These are phyloP conservation scores for Horisme vitalbata DNA, from an alignment of 2,888 invertebrate species.

Conservation along the genomic window DNA sequence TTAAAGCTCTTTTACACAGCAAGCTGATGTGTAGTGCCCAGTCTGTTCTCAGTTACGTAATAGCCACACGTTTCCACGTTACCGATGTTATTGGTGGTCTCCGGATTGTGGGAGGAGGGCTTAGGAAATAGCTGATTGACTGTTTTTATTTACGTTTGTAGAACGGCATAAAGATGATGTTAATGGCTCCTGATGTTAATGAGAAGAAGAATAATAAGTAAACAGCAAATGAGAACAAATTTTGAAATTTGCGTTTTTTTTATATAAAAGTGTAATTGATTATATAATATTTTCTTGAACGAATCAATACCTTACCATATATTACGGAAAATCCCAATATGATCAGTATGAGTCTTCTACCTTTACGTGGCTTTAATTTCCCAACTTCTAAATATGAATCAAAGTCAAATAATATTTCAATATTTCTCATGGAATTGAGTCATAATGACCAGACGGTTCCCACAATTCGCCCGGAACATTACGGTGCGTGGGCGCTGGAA, in stretches of 20 bases:
- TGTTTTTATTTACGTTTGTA: conserved; percentile 11
- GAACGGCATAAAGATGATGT: background rate
- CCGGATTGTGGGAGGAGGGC: conserved; percentile 21
- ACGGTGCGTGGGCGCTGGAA: conserved; percentile 25
- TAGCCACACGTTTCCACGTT: conserved; percentile 38
- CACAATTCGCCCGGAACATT: conserved; percentile 24
- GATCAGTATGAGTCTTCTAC: too few species aligned
- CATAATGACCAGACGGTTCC: conserved; percentile 34
- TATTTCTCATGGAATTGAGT: conserved; percentile 32
- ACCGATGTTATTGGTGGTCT: conserved; percentile 33
- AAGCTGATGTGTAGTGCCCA: too few species aligned
- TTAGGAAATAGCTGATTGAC: conserved; percentile 24
- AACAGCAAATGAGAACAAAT: too few species aligned
- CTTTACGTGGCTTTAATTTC: too few species aligned
- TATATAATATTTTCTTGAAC: too few species aligned
- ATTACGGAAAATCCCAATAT: too few species aligned
- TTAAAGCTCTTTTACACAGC: too few species aligned
- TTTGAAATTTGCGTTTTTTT: too few species aligned
- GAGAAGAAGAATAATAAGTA: too few species aligned
- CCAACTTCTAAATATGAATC: conserved; percentile 14
- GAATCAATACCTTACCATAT: too few species aligned
- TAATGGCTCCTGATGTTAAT: conserved; percentile 4
- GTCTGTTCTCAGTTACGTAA: conserved; percentile 43
- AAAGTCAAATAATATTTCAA: conserved; percentile 24
- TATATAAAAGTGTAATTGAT: too few species aligned